phyloP scores from a whole-genome alignment of 2,797 vertebrate genomes.

The Argya squamiceps region DNA sequence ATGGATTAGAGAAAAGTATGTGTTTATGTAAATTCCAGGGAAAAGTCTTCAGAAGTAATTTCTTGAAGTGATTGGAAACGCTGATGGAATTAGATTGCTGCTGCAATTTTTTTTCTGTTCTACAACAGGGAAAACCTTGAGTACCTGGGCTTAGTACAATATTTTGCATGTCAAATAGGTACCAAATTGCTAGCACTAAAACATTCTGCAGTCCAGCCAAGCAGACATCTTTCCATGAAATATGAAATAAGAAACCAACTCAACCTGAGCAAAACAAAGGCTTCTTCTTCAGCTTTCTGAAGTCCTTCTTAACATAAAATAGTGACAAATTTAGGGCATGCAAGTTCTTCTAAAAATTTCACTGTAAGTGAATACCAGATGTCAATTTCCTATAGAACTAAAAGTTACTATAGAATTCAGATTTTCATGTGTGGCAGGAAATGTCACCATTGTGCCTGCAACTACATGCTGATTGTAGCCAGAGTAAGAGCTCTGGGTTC shows the following conservation, averaged over 20 bases:
- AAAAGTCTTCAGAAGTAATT: neutral
- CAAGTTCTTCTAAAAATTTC: neutral
- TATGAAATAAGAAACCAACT: neutral
- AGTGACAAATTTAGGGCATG: neutral
- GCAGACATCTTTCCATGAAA: neutral
- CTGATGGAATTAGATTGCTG: neutral
- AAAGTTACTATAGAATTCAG: neutral
- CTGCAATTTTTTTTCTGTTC: neutral
- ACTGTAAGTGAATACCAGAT: neutral
- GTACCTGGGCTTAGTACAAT: neutral
- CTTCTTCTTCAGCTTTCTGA: neutral
- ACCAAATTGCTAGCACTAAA: neutral
- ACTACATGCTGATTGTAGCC: neutral
- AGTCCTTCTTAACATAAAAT: neutral
- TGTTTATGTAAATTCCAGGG: neutral
- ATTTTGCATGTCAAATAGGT: neutral
- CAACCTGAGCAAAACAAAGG: neutral
- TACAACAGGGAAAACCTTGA: neutral
- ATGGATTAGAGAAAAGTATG: neutral
- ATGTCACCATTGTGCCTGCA: neutral
- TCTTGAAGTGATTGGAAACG: neutral
- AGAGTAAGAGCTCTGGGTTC: neutral
- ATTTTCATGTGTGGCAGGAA: neutral
- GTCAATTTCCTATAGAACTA: neutral
- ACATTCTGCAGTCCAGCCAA: neutral